Evolutionary conservation across 1,140 invertebrate species (phyloP), one percentile per base, ranked within the genome.

Genomic region (Pachypeltis micranthus): DNA sequence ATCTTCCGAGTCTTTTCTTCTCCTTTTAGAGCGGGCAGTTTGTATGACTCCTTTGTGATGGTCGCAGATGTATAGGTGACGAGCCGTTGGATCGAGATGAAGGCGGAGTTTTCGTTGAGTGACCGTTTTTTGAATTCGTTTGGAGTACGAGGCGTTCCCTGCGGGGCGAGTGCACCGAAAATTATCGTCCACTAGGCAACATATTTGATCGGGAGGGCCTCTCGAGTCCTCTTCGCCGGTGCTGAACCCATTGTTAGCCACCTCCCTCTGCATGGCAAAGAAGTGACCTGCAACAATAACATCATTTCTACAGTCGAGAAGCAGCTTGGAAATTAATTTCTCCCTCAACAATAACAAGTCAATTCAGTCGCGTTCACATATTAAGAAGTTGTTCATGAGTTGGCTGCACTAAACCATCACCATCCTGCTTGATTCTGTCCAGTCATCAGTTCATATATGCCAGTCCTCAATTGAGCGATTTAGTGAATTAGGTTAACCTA

Each of bases 11-110:
- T 91, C 94, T 71, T 96, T 92, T 73, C 91, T 90, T 64, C 90
- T 83, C 54, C 90, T 84, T 68, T 93, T 88, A 2, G 86, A 87
- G 66, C 93, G 82, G 14, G 93, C 90, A 74, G 86, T 91, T 74
- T 96, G 93, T 69, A 97, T 97, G 67, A 95, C 87, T 72, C 85
- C 85, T 77, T 98, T 97, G 74, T 97, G 94, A 72, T 88, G 86
- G 73, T 98, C 94, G 79, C 95, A 97, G 69, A 98, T 98, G 73
- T 97, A 97, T 71, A 90, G 94, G 71, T 97, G 93, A 68, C 87
- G 81, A 34, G 90, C 73, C 83, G 82, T 69, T 81, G 82, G 64
- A 79, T 96, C 93, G 65, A 92, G 84, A 73, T 85, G 87, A 14
- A 97, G 83, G 73, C 92, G 92, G 0, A 97, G 82, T 71, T 90